Evolutionary conservation across 2,113 vertebrate genomes (phyloP).

Genomic region (Sclerurus mexicanus): DNA sequence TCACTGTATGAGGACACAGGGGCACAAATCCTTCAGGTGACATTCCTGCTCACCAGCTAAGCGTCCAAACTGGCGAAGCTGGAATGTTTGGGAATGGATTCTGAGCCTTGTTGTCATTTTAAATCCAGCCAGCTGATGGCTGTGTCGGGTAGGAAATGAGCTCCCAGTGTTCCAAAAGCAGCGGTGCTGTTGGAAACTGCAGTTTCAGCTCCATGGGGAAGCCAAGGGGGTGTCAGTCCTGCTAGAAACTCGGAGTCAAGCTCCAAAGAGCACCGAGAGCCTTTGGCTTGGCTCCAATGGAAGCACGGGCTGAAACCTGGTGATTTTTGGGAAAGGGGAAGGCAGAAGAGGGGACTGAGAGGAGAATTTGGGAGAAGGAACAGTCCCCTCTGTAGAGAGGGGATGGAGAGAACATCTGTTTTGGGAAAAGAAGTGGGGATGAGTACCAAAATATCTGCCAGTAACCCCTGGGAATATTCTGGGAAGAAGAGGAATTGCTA

Average conservation of each 20-base stretch:
- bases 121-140: conserved; percentile 50
- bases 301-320: background rate
- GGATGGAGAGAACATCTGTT: background rate
- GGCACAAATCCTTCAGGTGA: background rate
- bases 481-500: background rate
- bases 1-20: background rate
- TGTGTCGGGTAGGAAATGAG: conserved; percentile 26
- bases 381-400: fast-evolving
- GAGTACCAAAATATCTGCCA: background rate
- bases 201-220: background rate
- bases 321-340: background rate
- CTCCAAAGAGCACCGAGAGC: background rate
- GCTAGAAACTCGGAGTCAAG: background rate
- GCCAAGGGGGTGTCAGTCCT: too few species aligned
- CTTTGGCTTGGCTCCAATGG: background rate
- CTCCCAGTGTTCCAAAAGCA: background rate
- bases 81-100: background rate
- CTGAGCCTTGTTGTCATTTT: background rate
- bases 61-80: background rate
- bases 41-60: background rate
- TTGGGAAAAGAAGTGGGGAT: background rate
- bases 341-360: fast-evolving
- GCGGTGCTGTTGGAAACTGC: background rate
- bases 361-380: background rate
- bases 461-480: background rate